phyloP scores from a whole-genome alignment of 2,797 vertebrate genomes.

The Notamacropus eugenii region DNA sequence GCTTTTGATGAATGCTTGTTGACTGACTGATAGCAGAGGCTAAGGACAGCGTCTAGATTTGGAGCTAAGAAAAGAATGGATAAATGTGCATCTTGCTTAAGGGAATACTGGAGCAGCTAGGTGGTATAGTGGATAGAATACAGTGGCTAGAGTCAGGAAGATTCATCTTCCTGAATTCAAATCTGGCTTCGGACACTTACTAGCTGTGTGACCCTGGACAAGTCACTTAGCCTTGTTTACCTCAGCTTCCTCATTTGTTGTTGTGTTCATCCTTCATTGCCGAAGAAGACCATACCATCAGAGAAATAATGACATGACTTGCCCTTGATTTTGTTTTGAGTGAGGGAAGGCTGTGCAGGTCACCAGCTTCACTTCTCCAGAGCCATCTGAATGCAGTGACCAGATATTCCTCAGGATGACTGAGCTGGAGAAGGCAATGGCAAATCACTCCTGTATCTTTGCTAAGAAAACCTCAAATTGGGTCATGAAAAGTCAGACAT shows the following conservation, averaged over 20 bases:
- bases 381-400: no score
- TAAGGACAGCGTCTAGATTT: neutral
- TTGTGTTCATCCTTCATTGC: no score
- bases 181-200: neutral
- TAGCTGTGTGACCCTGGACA: neutral
- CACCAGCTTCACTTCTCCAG: no score
- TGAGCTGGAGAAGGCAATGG: neutral
- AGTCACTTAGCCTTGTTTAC: neutral
- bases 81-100: neutral
- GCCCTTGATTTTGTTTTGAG: no score
- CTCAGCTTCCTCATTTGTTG: neutral
- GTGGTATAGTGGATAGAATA: neutral
- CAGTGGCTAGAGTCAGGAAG: no score
- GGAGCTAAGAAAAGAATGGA: neutral
- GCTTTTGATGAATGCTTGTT: neutral
- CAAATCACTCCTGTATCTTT: neutral
- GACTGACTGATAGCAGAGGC: neutral
- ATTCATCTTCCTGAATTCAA: no score
- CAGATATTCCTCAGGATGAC: no score
- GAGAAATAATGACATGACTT: no score
- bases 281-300: no score
- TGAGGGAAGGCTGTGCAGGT: no score
- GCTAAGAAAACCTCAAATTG: neutral
- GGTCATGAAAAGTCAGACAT: neutral
- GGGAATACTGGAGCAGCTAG: neutral